Percentiles rank a stretch among this genome's conserved stretches.
These are phyloP conservation scores for Alces alces DNA, from an alignment of 2,113 vertebrate genomes.

Conservation along the genomic window DNA sequence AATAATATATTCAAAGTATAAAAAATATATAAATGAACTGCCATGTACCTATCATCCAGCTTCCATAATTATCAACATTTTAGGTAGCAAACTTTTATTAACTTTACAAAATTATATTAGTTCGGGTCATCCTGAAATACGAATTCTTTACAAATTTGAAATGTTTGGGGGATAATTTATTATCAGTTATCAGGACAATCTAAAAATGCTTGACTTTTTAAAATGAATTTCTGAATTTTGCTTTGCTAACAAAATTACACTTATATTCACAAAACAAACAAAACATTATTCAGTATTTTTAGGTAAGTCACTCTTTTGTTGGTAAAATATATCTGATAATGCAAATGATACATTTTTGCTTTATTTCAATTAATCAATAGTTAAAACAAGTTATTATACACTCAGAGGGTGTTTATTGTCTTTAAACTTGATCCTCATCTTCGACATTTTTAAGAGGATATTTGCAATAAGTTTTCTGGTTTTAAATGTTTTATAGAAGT, in stretches of 20 bases:
- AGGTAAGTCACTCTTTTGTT: background rate
- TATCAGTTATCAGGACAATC: background rate
- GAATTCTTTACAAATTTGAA: background rate
- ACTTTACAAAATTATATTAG: background rate
- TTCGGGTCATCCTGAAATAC: background rate
- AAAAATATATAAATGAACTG: background rate
- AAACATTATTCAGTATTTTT: background rate
- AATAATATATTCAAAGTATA: background rate
- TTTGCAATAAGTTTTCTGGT: background rate
- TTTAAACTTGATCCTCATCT: background rate
- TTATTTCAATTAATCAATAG: background rate
- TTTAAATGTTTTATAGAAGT: background rate
- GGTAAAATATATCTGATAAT: background rate
- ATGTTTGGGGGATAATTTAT: background rate
- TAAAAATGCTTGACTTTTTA: background rate
- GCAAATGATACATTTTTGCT: background rate
- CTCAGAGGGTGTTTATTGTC: background rate
- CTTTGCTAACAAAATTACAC: background rate
- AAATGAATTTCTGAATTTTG: conserved; percentile 7
- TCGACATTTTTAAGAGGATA: background rate
- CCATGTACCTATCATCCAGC: background rate
- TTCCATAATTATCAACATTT: background rate
- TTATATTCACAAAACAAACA: background rate
- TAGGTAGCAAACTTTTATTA: background rate
- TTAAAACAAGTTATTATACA: background rate